These are phyloP conservation scores for Pseudomyrmex flavicornis DNA, from an alignment of 1,140 invertebrate genomes.

Conservation along the genomic window DNA sequence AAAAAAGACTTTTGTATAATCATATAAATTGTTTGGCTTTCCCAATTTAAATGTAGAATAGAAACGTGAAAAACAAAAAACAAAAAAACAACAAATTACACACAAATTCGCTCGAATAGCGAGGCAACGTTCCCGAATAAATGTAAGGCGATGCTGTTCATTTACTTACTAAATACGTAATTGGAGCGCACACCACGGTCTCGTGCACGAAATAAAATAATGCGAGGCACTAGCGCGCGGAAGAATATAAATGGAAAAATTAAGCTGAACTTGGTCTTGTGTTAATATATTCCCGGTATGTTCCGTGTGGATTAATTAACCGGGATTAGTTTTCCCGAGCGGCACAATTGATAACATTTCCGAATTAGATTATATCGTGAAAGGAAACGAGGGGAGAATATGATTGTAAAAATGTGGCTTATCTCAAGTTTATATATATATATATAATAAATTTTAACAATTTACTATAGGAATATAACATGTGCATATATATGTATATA, in stretches of 20 bases:
- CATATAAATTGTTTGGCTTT: not conserved
- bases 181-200: conserved; percentile 25
- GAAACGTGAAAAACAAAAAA: not conserved
- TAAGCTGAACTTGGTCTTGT: conserved; percentile 10
- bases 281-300: conserved; percentile 43
- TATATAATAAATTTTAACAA: too few species aligned
- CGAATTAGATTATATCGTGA: conserved; percentile 18
- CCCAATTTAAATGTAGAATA: conserved; percentile 42
- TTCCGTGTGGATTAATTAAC: conserved; percentile 35
- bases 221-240: conserved; percentile 34
- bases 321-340: conserved; percentile 8
- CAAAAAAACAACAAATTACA: conserved; percentile 19
- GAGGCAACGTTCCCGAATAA: conserved; percentile 41
- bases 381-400: conserved; percentile 5
- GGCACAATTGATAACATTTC: conserved; percentile 44
- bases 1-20: not conserved
- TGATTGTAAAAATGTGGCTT: too few species aligned
- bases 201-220: conserved; percentile 45
- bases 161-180: conserved; percentile 57
- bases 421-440: too few species aligned
- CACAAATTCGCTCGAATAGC: conserved; percentile 19
- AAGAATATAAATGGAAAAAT: conserved; percentile 61
- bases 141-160: conserved; percentile 57
- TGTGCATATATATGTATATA: too few species aligned
- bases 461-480: too few species aligned